Evolutionary conservation across 2,888 invertebrate species (phyloP), one percentile per base, ranked within the genome.

Genomic region (Patella ulyssiponensis): DNA sequence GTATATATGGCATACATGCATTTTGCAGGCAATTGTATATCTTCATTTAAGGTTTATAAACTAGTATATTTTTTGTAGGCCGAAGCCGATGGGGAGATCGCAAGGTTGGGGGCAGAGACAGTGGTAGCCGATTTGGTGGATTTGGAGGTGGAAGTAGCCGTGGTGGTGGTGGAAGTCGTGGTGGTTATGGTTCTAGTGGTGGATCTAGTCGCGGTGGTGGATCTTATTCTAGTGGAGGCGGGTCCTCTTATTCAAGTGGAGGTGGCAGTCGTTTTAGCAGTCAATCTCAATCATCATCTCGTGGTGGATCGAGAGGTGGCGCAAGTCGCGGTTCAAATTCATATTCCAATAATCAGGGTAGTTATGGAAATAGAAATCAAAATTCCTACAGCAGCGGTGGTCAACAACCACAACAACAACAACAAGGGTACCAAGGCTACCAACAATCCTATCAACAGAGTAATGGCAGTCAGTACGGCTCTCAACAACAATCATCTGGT

Each of bases 51-150:
- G 9, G 44, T 44, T 44, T 4, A 33, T 44, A 33, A 20, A 51
- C 15, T 17, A 58, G n/a, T 20, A 14, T 44, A 74, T 77, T 27
- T 71, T 27, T 82, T 82, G 15, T 79, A 84, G 84, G 84, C 74
- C 84, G 84, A 71, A 84, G 82, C 76, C 78, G 80, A 58, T 80
- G 77, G 77, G 52, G 77, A 52, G 75, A 69, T 75, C 69, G 75
- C 75, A 73, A 74, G 74, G 76, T 73, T 72, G 76, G 79, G 73
- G 78, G 79, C 74, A 75, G 80, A 72, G 74, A 74, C 70, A 73
- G 80, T 71, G 80, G 77, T 71, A 75, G 82, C 71, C 77, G 78
- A 23, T 51, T 73, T 33, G 58, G 77, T 17, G 52, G 76, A 23
- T 71, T 56, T 69, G 71, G 75, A 17, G 75, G 53, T 15, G 76